Base-by-base conservation (phyloP, 2,113 vertebrate species). In the Mus pahari region DNA sequence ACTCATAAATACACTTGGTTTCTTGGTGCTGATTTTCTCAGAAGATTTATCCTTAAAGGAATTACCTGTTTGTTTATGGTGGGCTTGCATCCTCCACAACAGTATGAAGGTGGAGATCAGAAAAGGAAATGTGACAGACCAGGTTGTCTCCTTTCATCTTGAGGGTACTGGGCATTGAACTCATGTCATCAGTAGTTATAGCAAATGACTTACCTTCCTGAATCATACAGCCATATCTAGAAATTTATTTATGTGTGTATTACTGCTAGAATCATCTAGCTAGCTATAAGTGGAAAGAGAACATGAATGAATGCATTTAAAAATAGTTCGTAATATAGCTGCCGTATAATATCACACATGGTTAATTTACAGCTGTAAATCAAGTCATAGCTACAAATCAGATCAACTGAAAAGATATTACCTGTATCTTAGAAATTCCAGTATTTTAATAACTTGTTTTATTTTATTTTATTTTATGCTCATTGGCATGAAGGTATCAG, bases 261-360 rank as follows among this genome's bases (percentile, higher is more conserved):
- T 62, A 31, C 26, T 64, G 1, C 7, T 2, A 45, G n/a, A 20
- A 64, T 13, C n/a, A 24, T 14, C 39, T 20, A 19, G 14, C 13
- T 48, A 66, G 17, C 26, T 48, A 50, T 64, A 86, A 7, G 19
- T 73, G 60, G 36, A 13, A 62, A 64, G 4, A 68, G 5, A 82
- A 3, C 17, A 70, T 1, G 39, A 1, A 20, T 19, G 9, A 50
- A n/a, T 42, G 0, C 31, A 55, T 71, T 62, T 83, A 0, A 36
- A 36, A 50, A 58, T 24, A 62, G 4, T 77, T 55, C 73, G 70
- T 64, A 14, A 71, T 22, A 14, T 62, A 16, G 28, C 5, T 77
- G 20, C 60, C 16, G 24, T 60, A 45, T 86, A 73, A 83, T 8
- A 22, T 26, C 4, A 58, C 12, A 7, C 20, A 39, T 12, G 42